Conservation (phyloP, 2,797 vertebrate species). For the Brotogeris chrysoptera region DNA sequence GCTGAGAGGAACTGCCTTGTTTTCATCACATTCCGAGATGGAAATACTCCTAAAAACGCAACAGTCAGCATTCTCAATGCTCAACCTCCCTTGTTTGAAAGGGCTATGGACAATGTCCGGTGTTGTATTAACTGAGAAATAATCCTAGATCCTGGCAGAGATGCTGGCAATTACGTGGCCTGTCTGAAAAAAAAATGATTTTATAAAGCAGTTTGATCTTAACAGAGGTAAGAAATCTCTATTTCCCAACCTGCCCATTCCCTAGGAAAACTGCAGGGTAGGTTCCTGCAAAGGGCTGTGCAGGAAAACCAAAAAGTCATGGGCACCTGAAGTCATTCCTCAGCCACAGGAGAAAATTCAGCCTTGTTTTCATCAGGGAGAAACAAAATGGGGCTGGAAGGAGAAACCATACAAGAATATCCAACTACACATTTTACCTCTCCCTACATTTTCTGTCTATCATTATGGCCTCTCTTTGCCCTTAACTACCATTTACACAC, state of each 20-base stretch:
- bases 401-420: background rate
- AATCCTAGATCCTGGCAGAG: slow-evolving; percentile 1
- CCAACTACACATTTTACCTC: background rate
- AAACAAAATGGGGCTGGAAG: background rate
- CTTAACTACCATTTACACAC: background rate
- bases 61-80: background rate
- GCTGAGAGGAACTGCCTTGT: background rate
- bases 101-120: background rate
- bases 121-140: background rate
- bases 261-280: background rate
- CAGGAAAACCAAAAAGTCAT: background rate
- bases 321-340: background rate
- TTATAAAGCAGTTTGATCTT: background rate
- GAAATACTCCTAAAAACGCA: background rate
- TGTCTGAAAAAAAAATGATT: background rate
- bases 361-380: background rate
- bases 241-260: background rate
- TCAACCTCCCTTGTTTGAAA: background rate
- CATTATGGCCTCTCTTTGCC: background rate
- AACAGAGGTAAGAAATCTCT: background rate
- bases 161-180: background rate
- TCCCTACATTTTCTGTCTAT: background rate
- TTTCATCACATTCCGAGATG: background rate
- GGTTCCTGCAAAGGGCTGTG: background rate
- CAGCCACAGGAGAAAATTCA: background rate